phyloP scores from a whole-genome alignment of 2,113 vertebrate genomes.

The Sinocyclocheilus grahami region DNA sequence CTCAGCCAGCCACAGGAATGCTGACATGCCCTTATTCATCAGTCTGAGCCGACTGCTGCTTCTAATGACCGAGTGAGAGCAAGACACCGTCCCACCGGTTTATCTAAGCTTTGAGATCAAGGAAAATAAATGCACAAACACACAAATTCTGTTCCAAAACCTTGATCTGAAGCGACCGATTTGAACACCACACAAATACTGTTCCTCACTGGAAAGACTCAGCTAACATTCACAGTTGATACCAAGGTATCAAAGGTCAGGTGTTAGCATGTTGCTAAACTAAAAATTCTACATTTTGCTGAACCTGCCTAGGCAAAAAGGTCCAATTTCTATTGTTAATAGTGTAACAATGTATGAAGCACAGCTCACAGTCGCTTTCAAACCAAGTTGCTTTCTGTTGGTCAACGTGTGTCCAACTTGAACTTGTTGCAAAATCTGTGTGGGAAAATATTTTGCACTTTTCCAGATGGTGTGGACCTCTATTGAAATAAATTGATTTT shows the following conservation, averaged over 20 bases:
- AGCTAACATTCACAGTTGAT: no score
- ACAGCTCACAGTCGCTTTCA: background rate
- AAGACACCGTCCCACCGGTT: background rate
- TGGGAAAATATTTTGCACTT: background rate
- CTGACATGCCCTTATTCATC: conserved; percentile 1
- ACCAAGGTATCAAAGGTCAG: background rate
- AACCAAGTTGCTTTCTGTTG: background rate
- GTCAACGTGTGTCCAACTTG: background rate
- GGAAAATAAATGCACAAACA: conserved; percentile 11
- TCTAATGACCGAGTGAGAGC: background rate
- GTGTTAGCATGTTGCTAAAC: background rate
- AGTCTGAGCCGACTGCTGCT: background rate
- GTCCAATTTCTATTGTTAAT: background rate
- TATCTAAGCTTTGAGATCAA: conserved; percentile 11
- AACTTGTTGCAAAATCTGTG: background rate
- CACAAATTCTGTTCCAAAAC: background rate
- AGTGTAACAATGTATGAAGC: background rate
- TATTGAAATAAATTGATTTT: background rate
- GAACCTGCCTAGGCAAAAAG: background rate
- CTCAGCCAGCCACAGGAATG: background rate
- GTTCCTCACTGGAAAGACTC: background rate
- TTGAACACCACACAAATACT: background rate
- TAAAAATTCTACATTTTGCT: background rate
- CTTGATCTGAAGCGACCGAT: background rate
- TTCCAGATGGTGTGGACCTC: background rate